Base-by-base conservation (phyloP, 2,888 invertebrate species). In the Pardosa pseudoannulata region DNA sequence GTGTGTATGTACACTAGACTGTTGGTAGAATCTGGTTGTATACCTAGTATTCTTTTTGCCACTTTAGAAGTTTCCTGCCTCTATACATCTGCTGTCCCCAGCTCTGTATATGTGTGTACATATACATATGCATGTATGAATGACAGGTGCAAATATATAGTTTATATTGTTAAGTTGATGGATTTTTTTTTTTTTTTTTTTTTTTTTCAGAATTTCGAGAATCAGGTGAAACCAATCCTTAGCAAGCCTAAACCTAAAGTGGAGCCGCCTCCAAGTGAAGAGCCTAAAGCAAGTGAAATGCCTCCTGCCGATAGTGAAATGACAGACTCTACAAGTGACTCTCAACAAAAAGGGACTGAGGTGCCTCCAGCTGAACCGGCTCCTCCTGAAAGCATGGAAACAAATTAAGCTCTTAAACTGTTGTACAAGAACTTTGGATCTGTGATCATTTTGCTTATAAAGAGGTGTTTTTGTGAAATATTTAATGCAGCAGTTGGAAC, bases 161-260 rank as follows among this genome's bases (percentile, higher is more conserved):
- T n/a, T n/a, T n/a, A n/a, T n/a, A n/a, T n/a, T n/a, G n/a, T n/a
- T n/a, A n/a, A n/a, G n/a, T n/a, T n/a, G n/a, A n/a, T n/a, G n/a
- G n/a, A n/a, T n/a, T n/a, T n/a, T n/a, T n/a, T n/a, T n/a, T n/a
- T n/a, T n/a, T n/a, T n/a, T n/a, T n/a, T n/a, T n/a, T n/a, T n/a
- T n/a, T n/a, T n/a, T 29, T 62, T 70, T 5, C 46, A 94, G 93
- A 90, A 91, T 19, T 91, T 94, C 89, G 94, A 94, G 88, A 92
- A 90, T 39, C 91, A 91, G 27, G 93, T 94, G 64, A 91, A 91
- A 79, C 95, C 97, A 6, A 95, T 98, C 89, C 92, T 98, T 89
- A 97, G 95, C 92, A 97, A 97, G 91, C 96, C 97, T 74, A 97
- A 97, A 92, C 98, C 98, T 7, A 97, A 97, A 92, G 85, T 88